Percentiles rank a stretch among this genome's conserved stretches.
Conservation (phyloP, 2,797 vertebrate species). For the Margarornis squamiger region DNA sequence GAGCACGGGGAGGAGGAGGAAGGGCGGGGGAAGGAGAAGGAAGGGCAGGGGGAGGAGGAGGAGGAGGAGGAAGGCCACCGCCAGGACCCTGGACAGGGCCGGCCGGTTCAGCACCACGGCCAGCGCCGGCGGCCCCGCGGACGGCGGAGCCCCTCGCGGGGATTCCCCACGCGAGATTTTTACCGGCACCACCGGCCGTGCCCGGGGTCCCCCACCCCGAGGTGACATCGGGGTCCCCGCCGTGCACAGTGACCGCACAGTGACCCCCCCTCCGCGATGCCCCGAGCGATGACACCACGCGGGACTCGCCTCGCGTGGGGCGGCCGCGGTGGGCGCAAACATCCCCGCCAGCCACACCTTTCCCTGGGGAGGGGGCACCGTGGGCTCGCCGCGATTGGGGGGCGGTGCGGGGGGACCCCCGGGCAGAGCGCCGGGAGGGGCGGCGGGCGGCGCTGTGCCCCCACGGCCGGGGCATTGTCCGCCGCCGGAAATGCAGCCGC, state of each 20-base stretch:
- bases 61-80: neutral
- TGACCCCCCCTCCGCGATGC: fast-evolving
- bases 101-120: conserved; percentile 4
- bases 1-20: neutral
- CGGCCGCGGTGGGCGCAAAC: neutral
- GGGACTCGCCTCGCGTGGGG: neutral
- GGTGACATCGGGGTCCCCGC: neutral
- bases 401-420: neutral
- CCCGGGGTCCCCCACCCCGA: no score
- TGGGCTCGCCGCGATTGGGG: fast-evolving
- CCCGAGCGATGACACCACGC: neutral
- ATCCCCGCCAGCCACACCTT: fast-evolving
- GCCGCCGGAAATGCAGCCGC: conserved; percentile 79
- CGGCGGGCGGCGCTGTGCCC: conserved; percentile 50
- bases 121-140: neutral
- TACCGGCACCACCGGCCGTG: neutral
- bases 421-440: neutral
- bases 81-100: conserved; percentile 71
- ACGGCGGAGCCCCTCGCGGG: neutral
- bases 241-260: fast-evolving
- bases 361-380: neutral
- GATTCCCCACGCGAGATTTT: neutral
- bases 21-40: no score
- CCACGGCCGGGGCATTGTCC: conserved; percentile 72
- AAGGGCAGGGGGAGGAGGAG: neutral